Conservation (phyloP, 2,113 vertebrate genomes). For the Larimichthys polyactis region DNA sequence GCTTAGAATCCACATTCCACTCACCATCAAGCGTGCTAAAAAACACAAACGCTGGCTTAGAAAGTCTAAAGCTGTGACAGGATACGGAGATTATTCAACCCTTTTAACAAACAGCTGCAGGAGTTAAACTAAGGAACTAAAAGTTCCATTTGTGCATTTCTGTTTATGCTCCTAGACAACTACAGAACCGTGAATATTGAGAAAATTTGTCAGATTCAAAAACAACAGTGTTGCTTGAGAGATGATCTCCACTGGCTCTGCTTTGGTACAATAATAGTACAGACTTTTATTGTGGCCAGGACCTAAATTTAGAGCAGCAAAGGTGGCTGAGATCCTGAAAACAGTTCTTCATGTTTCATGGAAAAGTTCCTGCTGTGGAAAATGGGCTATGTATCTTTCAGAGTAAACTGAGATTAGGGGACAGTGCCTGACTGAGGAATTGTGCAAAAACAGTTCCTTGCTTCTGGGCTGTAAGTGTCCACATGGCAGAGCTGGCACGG, state of each 20-base stretch:
- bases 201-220: too few species aligned
- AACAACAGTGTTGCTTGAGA: too few species aligned
- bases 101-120: not conserved
- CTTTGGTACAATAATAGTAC: not conserved
- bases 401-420: conserved; percentile 26
- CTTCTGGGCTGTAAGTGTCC: conserved; percentile 33
- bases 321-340: not conserved
- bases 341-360: not conserved
- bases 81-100: not conserved
- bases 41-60: conserved; percentile 1
- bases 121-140: not conserved
- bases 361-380: conserved; percentile 1
- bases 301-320: not conserved
- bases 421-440: conserved; percentile 13
- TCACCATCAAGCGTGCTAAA: not conserved
- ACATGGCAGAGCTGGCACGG: conserved; percentile 61
- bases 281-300: not conserved
- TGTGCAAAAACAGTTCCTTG: conserved; percentile 14
- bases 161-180: not conserved
- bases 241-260: too few species aligned
- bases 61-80: not conserved
- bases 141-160: not conserved
- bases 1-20: conserved; percentile 4
- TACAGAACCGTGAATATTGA: not conserved
- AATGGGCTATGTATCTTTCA: conserved; percentile 5